These are phyloP conservation scores for Procambarus virginalis DNA, from an alignment of 1,140 invertebrate species.

Conservation along the genomic window DNA sequence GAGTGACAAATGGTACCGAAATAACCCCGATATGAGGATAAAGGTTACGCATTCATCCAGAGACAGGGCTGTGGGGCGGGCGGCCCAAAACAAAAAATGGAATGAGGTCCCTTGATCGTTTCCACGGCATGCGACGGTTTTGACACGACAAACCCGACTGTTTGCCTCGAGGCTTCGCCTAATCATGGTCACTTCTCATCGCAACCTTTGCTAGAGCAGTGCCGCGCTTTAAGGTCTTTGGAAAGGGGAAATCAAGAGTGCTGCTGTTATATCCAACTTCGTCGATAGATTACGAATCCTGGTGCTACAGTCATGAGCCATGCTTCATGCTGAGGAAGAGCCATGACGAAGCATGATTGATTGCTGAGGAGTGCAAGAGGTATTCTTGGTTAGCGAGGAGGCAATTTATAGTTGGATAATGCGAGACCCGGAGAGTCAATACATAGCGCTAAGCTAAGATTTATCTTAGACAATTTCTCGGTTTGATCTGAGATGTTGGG, in stretches of 20 bases:
- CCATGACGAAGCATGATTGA: neutral
- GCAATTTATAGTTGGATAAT: conserved; percentile 8
- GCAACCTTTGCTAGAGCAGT: neutral
- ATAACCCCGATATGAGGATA: conserved; percentile 35
- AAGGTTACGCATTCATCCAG: conserved; percentile 18
- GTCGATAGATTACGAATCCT: neutral
- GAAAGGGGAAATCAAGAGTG: neutral
- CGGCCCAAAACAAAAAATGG: neutral
- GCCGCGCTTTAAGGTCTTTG: neutral
- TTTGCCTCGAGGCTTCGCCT: neutral
- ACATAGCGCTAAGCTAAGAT: neutral
- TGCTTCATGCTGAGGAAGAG: conserved; percentile 1
- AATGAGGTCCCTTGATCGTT: neutral
- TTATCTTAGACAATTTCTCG: neutral
- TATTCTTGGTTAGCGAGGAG: neutral
- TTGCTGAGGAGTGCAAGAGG: neutral
- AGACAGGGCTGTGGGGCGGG: conserved; percentile 1
- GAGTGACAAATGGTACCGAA: conserved; percentile 39
- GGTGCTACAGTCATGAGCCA: neutral
- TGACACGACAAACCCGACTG: neutral
- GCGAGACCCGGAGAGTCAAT: neutral
- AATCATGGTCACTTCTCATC: neutral
- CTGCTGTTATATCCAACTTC: too few species aligned
- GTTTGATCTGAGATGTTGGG: neutral
- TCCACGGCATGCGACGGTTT: neutral